A percentile compares a stretch with the other conserved stretches of the same genome.
Evolutionary conservation across 2,888 invertebrate species (phyloP).

Genomic region (Hirtodrosophila alboralis): DNA sequence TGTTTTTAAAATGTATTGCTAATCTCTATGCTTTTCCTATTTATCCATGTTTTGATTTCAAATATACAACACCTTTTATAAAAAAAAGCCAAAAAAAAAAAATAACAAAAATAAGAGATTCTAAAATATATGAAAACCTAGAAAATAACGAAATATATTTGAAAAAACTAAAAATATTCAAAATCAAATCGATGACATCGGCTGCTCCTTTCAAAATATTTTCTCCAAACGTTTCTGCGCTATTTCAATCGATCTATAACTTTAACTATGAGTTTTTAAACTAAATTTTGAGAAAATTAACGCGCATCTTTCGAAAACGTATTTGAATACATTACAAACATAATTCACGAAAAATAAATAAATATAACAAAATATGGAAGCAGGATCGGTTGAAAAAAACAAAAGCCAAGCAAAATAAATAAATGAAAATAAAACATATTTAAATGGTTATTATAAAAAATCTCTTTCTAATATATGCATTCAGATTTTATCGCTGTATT

Average conservation of each 20-base stretch:
- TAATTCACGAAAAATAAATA: constrained; percentile 55
- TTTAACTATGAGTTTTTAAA: constrained; percentile 27
- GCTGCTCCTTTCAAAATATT: constrained; percentile 34
- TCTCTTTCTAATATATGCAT: constrained; percentile 33
- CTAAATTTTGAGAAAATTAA: constrained; percentile 68
- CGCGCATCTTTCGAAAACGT: constrained; percentile 48
- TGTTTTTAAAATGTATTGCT: constrained; percentile 22
- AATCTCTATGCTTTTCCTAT: constrained; percentile 21
- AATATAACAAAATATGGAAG: constrained; percentile 80
- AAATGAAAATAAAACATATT: constrained; percentile 27
- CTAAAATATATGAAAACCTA: constrained; percentile 35
- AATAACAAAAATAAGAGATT: constrained; percentile 30
- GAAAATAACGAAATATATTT: constrained; percentile 18
- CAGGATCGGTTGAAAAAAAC: constrained; percentile 83
- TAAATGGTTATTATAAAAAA: constrained; percentile 32
- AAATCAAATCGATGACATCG: constrained; percentile 23
- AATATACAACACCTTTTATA: constrained; percentile 25
- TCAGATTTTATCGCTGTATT: constrained; percentile 56
- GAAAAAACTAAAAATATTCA: constrained; percentile 13
- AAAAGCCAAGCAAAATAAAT: constrained; percentile 28
- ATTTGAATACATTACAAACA: constrained; percentile 42
- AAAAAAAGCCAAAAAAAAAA: constrained; percentile 26
- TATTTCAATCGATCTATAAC: constrained; percentile 41
- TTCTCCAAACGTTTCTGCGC: constrained; percentile 49
- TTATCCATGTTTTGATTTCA: constrained; percentile 16